phyloP scores from a whole-genome alignment of 1,140 invertebrate species.

The Zaprionus ghesquierei region DNA sequence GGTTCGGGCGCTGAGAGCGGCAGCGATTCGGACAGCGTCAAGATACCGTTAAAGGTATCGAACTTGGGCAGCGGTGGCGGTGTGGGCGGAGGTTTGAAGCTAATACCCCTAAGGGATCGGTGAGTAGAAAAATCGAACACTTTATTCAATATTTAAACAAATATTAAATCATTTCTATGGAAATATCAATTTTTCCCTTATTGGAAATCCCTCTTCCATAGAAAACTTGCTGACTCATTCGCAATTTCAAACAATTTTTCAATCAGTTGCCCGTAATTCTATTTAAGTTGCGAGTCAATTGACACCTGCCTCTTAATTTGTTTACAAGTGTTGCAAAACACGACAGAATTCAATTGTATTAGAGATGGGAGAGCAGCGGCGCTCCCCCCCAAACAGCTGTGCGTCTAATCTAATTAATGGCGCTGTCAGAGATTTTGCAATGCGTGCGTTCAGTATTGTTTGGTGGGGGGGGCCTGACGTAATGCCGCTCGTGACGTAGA shows the following conservation, averaged over 20 bases:
- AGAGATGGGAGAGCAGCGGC: background rate
- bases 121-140: slow-evolving; percentile 62
- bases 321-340: slow-evolving; percentile 23
- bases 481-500: background rate
- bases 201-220: background rate
- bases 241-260: background rate
- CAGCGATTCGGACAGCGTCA: slow-evolving; percentile 86
- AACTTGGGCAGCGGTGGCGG: slow-evolving; percentile 69
- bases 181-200: background rate
- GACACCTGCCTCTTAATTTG: slow-evolving; percentile 56
- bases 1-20: slow-evolving; percentile 79
- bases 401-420: slow-evolving; percentile 20
- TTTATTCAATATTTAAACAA: background rate
- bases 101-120: slow-evolving; percentile 86
- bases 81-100: slow-evolving; percentile 47
- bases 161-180: background rate
- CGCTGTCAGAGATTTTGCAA: background rate
- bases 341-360: background rate
- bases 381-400: background rate
- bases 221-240: background rate
- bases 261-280: slow-evolving; percentile 16
- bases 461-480: background rate
- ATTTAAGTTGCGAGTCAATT: slow-evolving; percentile 46
- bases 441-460: background rate
- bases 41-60: slow-evolving; percentile 83